A percentile compares a stretch with the other conserved stretches of the same genome.
phyloP scores from a whole-genome alignment of 2,888 invertebrate genomes.

The Cantharis rufa region DNA sequence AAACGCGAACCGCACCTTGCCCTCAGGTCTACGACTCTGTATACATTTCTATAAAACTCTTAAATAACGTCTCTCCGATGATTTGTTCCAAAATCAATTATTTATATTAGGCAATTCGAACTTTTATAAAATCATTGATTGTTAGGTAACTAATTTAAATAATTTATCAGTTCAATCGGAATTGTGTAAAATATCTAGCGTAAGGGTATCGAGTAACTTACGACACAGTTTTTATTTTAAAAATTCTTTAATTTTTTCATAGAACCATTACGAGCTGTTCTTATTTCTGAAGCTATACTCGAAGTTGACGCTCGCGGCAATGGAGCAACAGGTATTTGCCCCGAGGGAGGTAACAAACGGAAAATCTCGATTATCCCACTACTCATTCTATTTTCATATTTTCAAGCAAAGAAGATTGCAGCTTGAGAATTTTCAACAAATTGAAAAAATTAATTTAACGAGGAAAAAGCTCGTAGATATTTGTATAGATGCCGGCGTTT shows the following conservation, averaged over 20 bases:
- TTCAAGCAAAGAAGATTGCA: background rate
- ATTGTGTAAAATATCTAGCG: background rate
- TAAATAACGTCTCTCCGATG: background rate
- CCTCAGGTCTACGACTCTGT: conserved; percentile 35
- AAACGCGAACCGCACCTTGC: conserved; percentile 42
- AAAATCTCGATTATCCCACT: background rate
- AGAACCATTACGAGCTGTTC: background rate
- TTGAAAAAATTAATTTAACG: background rate
- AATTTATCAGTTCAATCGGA: background rate
- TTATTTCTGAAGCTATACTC: background rate
- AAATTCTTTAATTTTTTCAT: background rate
- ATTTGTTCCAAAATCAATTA: background rate
- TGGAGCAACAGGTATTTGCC: background rate
- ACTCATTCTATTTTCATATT: background rate
- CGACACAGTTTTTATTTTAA: background rate
- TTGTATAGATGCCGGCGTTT: background rate
- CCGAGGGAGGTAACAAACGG: background rate
- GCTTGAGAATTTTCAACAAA: background rate
- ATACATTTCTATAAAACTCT: conserved; percentile 7
- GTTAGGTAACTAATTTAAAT: background rate
- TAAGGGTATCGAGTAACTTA: background rate
- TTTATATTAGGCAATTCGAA: background rate
- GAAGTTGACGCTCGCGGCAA: background rate
- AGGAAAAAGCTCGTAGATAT: background rate
- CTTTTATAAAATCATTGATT: background rate